These are phyloP conservation scores for Gymnopithys bicolor DNA, from an alignment of 2,797 vertebrate genomes.

Conservation along the genomic window DNA sequence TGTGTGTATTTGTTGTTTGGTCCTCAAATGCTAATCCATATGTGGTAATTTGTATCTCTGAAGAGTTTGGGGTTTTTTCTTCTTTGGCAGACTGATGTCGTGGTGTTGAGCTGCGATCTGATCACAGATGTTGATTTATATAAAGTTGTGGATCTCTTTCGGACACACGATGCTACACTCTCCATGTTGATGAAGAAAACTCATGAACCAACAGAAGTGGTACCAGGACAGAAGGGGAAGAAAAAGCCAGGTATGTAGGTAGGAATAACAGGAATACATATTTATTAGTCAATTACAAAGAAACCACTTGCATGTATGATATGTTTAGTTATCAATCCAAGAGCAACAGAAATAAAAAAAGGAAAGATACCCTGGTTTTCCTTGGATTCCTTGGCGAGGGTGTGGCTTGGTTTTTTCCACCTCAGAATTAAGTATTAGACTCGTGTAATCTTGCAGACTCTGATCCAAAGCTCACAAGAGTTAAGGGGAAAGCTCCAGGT, in stretches of 20 bases:
- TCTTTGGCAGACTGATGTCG: slow-evolving; percentile 87
- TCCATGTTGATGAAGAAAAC: slow-evolving; percentile 96
- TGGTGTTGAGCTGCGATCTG: slow-evolving; percentile 95
- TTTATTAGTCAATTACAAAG: neutral
- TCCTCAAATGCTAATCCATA: neutral
- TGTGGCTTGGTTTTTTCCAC: slow-evolving; percentile 40
- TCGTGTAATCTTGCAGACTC: slow-evolving; percentile 31
- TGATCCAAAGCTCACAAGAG: slow-evolving; percentile 63
- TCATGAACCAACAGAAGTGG: slow-evolving; percentile 87
- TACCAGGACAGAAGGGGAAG: slow-evolving; percentile 96
- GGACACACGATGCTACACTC: slow-evolving; percentile 93
- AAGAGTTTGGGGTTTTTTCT: neutral
- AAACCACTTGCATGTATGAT: neutral
- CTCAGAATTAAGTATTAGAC: slow-evolving; percentile 39
- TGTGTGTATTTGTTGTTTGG: neutral
- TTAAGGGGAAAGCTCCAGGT: slow-evolving; percentile 62
- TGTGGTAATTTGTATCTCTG: slow-evolving; percentile 2
- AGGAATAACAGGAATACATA: neutral
- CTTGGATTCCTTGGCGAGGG: neutral
- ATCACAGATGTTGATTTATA: slow-evolving; percentile 95
- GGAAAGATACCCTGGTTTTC: neutral
- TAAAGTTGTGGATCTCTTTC: slow-evolving; percentile 94
- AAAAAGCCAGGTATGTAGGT: slow-evolving; percentile 89
- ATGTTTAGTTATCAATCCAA: neutral
- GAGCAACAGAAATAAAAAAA: neutral